Percentiles rank a stretch among this genome's conserved stretches.
Evolutionary conservation across 2,797 vertebrate species (phyloP).

Genomic region (Hippopotamyrus pictus): DNA sequence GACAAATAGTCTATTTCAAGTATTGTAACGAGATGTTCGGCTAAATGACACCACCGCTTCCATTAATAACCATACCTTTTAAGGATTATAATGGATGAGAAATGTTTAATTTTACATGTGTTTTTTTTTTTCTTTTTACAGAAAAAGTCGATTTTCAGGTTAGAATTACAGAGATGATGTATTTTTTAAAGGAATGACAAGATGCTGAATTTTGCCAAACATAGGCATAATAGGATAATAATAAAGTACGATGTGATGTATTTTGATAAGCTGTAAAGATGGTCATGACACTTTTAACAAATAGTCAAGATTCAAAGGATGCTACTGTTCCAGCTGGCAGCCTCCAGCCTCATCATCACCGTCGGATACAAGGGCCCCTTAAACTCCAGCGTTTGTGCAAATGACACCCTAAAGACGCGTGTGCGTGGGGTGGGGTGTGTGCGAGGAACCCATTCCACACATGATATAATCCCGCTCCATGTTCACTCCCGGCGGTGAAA

Average conservation of each 20-base stretch:
- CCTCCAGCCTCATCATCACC: background rate
- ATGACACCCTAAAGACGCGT: background rate
- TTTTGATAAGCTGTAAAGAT: background rate
- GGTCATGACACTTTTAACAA: background rate
- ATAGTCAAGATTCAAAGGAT: background rate
- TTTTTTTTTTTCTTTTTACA: background rate
- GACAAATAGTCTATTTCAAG: background rate
- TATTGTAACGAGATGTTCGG: background rate
- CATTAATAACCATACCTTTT: background rate
- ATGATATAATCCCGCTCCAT: slow-evolving; percentile 38
- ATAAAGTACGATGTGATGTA: background rate
- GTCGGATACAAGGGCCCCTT: background rate
- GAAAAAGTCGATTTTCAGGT: background rate
- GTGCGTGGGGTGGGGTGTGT: background rate
- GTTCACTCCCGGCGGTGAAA: slow-evolving; percentile 37
- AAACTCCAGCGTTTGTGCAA: too few species aligned
- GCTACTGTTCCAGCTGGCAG: background rate
- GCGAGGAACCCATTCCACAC: background rate
- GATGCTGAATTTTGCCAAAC: background rate
- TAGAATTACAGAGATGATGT: background rate
- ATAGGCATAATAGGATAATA: background rate
- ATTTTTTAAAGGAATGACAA: background rate
- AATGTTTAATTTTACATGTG: background rate
- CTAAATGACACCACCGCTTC: background rate
- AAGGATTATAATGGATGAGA: background rate